Evolutionary conservation across 2,113 vertebrate genomes (phyloP).

Genomic region (Solea solea): DNA sequence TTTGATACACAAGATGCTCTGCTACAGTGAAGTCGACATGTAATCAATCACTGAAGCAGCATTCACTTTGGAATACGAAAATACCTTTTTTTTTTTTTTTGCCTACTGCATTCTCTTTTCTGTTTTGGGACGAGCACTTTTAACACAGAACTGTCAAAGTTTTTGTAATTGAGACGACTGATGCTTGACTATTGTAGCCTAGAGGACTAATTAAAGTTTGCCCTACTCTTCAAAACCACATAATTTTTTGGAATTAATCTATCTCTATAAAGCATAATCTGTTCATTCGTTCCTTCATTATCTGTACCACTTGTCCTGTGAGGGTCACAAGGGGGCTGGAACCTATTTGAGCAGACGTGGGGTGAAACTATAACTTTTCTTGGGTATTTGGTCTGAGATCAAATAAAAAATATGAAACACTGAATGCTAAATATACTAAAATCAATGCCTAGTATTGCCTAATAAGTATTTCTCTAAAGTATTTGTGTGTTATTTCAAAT

Average conservation of each 20-base stretch:
- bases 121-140: slow-evolving; percentile 1
- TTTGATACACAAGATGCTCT: slow-evolving; percentile 39
- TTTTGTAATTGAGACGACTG: slow-evolving; percentile 10
- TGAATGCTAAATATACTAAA: not conserved
- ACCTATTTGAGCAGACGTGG: too few relatives aligned
- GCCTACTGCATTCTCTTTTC: slow-evolving; percentile 34
- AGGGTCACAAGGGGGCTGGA: too few relatives aligned
- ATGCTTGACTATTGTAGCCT: slow-evolving; percentile 15
- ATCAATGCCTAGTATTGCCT: too few relatives aligned
- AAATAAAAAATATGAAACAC: slow-evolving; percentile 3
- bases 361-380: not conserved
- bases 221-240: slow-evolving; percentile 15
- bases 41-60: slow-evolving; percentile 40
- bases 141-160: slow-evolving; percentile 19
- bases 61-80: slow-evolving; percentile 45
- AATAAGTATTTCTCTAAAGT: too few relatives aligned
- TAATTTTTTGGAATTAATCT: too few relatives aligned
- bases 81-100: slow-evolving; percentile 6
- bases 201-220: slow-evolving; percentile 33
- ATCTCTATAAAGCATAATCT: too few relatives aligned
- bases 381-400: not conserved
- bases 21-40: slow-evolving; percentile 34
- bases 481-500: too few relatives aligned
- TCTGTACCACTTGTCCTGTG: too few relatives aligned
- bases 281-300: too few relatives aligned